Percentiles rank a stretch among this genome's conserved stretches.
These are phyloP conservation scores for Oxyruncus cristatus DNA, from an alignment of 2,113 vertebrate species.

Conservation along the genomic window DNA sequence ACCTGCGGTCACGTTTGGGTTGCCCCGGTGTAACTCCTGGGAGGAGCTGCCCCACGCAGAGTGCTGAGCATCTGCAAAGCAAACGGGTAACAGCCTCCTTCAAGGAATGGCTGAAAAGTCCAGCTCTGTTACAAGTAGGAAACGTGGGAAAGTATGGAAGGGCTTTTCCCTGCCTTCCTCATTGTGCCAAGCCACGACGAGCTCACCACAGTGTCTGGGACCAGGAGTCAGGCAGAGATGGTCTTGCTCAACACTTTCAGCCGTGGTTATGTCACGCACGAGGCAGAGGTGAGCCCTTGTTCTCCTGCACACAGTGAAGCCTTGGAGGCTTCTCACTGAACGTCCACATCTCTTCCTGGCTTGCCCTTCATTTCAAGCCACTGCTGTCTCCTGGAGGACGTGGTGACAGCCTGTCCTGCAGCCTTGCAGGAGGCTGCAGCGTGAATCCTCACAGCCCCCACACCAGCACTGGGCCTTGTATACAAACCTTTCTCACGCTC, in stretches of 20 bases:
- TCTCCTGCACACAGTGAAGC: background rate
- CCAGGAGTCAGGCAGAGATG: background rate
- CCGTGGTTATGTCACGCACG: fast-evolving
- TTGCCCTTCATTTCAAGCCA: background rate
- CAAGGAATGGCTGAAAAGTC: background rate
- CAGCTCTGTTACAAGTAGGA: background rate
- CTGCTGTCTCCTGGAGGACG: background rate
- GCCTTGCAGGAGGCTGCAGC: background rate
- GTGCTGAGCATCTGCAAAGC: background rate
- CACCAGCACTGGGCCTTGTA: background rate
- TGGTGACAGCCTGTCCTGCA: background rate
- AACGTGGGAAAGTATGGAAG: background rate
- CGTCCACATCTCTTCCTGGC: background rate
- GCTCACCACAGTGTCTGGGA: background rate
- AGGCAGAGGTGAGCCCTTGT: background rate
- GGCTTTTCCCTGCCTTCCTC: background rate
- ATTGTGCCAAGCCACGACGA: background rate
- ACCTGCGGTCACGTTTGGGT: background rate
- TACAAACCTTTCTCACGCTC: background rate
- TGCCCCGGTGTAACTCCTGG: fast-evolving
- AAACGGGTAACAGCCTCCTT: background rate
- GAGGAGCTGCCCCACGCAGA: background rate
- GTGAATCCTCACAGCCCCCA: background rate
- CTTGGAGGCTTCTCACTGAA: background rate
- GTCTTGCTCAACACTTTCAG: background rate